Conservation (phyloP, 1,140 invertebrate genomes). For the Platyura marginata region DNA sequence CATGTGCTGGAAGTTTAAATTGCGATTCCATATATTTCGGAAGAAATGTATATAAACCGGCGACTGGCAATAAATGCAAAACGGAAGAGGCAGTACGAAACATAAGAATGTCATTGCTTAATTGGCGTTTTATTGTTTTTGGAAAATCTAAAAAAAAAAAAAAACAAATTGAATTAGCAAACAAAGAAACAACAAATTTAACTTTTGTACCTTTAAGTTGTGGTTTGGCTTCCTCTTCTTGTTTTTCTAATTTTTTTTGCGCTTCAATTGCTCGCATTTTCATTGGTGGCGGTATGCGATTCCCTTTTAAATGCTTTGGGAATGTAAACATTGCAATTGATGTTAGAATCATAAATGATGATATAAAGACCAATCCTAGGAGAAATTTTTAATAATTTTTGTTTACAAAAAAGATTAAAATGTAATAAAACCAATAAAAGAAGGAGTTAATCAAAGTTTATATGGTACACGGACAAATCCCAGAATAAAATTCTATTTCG, state of each 20-base stretch:
- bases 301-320: conserved; percentile 40
- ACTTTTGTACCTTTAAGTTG: conserved; percentile 2
- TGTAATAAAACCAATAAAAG: too few species aligned
- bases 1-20: conserved; percentile 70
- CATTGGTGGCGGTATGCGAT: conserved; percentile 12
- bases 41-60: conserved; percentile 80
- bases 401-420: too few species aligned
- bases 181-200: neutral
- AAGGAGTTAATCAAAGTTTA: too few species aligned
- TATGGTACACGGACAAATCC: too few species aligned
- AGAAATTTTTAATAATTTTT: neutral
- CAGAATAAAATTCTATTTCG: too few species aligned
- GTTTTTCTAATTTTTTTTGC: conserved; percentile 6
- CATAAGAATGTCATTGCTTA: conserved; percentile 81
- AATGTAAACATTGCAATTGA: conserved; percentile 79
- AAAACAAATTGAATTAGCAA: neutral
- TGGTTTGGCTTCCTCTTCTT: conserved; percentile 8
- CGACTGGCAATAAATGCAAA: conserved; percentile 74
- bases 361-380: conserved; percentile 57
- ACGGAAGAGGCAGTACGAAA: conserved; percentile 75
- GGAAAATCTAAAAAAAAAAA: conserved; percentile 50
- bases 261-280: neutral
- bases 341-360: conserved; percentile 54
- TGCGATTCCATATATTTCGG: conserved; percentile 87
- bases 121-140: conserved; percentile 61